These are phyloP conservation scores for Osmerus mordax DNA, from an alignment of 2,113 vertebrate genomes.

Conservation along the genomic window DNA sequence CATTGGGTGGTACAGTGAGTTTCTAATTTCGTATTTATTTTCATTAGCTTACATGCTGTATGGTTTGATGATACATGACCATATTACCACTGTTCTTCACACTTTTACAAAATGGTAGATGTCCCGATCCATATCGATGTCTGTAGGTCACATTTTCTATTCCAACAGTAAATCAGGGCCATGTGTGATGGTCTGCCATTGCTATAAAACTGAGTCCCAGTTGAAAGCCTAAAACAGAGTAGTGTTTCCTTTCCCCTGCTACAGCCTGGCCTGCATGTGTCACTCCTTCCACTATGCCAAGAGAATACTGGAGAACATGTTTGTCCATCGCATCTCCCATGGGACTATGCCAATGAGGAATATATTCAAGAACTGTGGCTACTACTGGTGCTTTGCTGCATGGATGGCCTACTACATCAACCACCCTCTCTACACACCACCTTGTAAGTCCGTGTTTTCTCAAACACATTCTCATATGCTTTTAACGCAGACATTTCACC, in stretches of 20 bases:
- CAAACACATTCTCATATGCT: too few species aligned
- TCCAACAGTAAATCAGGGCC: too few species aligned
- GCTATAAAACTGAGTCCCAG: too few species aligned
- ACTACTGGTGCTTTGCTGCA: conserved; percentile 89
- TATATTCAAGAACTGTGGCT: conserved; percentile 93
- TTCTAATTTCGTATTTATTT: not conserved
- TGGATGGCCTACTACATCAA: conserved; percentile 98
- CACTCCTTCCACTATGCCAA: conserved; percentile 89
- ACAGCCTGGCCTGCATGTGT: conserved; percentile 85
- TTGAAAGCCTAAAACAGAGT: not conserved
- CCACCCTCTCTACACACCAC: conserved; percentile 89
- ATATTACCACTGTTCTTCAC: too few species aligned
- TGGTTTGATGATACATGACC: too few species aligned
- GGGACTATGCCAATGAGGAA: conserved; percentile 90
- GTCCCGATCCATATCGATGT: too few species aligned
- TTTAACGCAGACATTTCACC: too few species aligned
- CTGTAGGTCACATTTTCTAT: too few species aligned
- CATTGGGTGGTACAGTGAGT: conserved; percentile 91
- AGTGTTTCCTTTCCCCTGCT: conserved; percentile 27
- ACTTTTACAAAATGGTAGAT: too few species aligned
- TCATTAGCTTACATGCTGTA: too few species aligned
- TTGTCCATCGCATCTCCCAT: conserved; percentile 87
- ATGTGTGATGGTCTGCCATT: too few species aligned
- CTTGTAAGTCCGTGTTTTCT: conserved; percentile 74
- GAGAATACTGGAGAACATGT: conserved; percentile 86